Conservation (phyloP, 2,888 invertebrate species). For the Hypolimnas misippus region DNA sequence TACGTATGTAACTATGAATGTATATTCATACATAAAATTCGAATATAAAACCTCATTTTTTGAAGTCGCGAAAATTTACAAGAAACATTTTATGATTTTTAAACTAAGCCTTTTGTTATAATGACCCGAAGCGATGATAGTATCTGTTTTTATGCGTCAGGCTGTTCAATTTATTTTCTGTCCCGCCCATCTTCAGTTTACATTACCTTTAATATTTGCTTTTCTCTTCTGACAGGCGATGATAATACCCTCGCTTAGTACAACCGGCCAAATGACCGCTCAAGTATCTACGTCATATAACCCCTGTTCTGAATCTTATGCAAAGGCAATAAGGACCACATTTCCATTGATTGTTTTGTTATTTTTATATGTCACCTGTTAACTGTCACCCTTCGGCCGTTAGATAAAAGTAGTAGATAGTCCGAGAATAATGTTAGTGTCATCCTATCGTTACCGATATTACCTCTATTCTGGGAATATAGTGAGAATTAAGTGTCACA, state of each 20-base stretch:
- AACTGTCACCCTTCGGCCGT: slow-evolving; percentile 10
- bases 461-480: slow-evolving; percentile 10
- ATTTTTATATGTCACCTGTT: slow-evolving; percentile 11
- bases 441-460: slow-evolving; percentile 13
- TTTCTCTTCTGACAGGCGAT: slow-evolving; percentile 20
- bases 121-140: neutral
- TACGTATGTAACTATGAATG: no score
- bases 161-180: slow-evolving; percentile 21
- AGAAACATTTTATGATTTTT: neutral
- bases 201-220: slow-evolving; percentile 22
- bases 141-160: neutral
- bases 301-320: neutral
- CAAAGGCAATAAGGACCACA: neutral
- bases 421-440: slow-evolving; percentile 10
- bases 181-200: slow-evolving; percentile 9
- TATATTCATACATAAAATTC: no score
- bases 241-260: slow-evolving; percentile 15
- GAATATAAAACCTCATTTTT: no score
- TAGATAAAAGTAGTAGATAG: slow-evolving; percentile 13
- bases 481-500: slow-evolving; percentile 5
- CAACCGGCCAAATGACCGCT: slow-evolving; percentile 11
- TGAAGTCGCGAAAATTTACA: no score
- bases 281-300: neutral
- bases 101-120: neutral
- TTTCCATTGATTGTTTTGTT: neutral